Base-by-base conservation (phyloP, 2,797 vertebrate species). In the Mormyrus proboscirostris region DNA sequence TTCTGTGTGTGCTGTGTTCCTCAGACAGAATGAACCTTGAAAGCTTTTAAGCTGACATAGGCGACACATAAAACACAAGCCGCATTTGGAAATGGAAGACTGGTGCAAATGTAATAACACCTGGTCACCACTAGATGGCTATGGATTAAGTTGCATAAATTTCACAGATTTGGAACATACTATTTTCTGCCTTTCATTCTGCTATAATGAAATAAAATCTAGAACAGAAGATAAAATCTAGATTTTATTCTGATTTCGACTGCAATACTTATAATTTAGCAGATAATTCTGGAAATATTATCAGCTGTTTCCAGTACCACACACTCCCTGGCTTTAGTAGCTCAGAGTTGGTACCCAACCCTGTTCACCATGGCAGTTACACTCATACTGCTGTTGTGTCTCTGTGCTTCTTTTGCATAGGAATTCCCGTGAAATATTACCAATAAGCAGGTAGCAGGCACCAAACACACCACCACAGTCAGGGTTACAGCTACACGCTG, bases 21-120 rank as follows among this genome's bases (percentile, higher is more conserved):
- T 73, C 90, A 86, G 92, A 57, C 88, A 92, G 92, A 94, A 94
- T 92, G 91, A 94, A 92, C 91, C 92, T 92, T 88, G 90, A 29
- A 76, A 79, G 57, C 47, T 62, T 22, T 88, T 33, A 49, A 79
- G 2, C 22, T 57, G 44, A 82, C 57, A 14, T 55, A 90, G 47
- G 57, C 38, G n/a, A 88, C 49, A n/a, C 8, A 85, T 16, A 51
- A 51, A 85, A 51, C 44, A 19, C 82, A 51, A 50, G 38, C 41
- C 19, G 0, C 9, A 19, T 50, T 84, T 84, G 44, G 2, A 22
- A 47, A n/a, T 83, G n/a, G 10, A 84, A 50, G 47, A 22, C 8
- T 83, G 76, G 44, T 49, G 47, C 22, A 51, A 84, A 25, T 85
- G 82, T 51, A 85, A 51, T 85, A 50, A 29, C 49, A 51, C 82